These are phyloP conservation scores for Tapera naevia DNA, from an alignment of 2,797 vertebrate species.

Conservation along the genomic window DNA sequence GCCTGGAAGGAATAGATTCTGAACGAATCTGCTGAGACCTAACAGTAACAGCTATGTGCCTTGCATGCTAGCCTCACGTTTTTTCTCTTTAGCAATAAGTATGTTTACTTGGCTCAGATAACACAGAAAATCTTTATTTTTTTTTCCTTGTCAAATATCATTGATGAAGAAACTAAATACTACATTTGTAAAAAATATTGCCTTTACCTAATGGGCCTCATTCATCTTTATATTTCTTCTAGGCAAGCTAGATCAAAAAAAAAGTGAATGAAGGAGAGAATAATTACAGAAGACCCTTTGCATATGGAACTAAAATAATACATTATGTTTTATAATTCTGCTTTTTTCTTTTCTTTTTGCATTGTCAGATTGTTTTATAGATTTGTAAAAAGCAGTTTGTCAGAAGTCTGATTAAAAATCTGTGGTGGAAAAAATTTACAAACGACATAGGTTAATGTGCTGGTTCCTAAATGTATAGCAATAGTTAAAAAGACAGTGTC, in stretches of 20 bases:
- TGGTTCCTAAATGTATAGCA: neutral
- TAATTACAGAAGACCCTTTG: neutral
- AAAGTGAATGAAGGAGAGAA: neutral
- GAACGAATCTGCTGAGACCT: neutral
- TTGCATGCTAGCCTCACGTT: neutral
- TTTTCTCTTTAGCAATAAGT: neutral
- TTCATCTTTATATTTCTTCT: slow-evolving; percentile 53
- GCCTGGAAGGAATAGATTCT: neutral
- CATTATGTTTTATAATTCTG: slow-evolving; percentile 8
- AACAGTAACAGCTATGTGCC: neutral
- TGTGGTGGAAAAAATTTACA: neutral
- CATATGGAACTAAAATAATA: slow-evolving; percentile 18
- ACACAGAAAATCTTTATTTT: slow-evolving; percentile 16
- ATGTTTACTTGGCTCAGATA: slow-evolving; percentile 43
- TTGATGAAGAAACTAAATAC: slow-evolving; percentile 48
- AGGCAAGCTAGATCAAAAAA: slow-evolving; percentile 37
- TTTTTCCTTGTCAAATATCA: neutral
- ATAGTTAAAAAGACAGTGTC: neutral
- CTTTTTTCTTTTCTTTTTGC: neutral
- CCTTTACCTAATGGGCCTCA: slow-evolving; percentile 44
- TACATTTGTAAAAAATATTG: slow-evolving; percentile 34
- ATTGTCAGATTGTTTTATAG: slow-evolving; percentile 5
- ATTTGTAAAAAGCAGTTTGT: slow-evolving; percentile 9
- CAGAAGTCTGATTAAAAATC: neutral
- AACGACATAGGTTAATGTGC: neutral